Percentiles rank a stretch among this genome's conserved stretches.
Conservation (phyloP, 2,113 vertebrate species). For the Psittacara wagleri region DNA sequence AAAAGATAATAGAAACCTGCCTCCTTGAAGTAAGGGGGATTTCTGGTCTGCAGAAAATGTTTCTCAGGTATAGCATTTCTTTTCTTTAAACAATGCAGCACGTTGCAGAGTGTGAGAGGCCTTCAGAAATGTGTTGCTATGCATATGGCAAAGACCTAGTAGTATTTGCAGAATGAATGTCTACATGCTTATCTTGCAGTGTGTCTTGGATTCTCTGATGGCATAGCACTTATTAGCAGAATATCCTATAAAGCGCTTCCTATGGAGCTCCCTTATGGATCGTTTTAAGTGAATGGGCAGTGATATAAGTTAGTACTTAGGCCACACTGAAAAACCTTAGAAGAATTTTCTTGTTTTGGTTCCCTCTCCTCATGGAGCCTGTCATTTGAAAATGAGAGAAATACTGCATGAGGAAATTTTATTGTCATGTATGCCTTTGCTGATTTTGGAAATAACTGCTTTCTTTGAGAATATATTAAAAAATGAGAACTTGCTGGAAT, state of each 20-base stretch:
- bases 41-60: background rate
- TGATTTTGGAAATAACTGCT: background rate
- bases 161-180: background rate
- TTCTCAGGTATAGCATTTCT: background rate
- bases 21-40: background rate
- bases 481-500: background rate
- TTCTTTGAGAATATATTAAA: background rate
- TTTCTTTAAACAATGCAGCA: constrained; percentile 37
- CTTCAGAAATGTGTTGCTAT: background rate
- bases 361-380: background rate
- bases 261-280: background rate
- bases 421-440: background rate
- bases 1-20: background rate
- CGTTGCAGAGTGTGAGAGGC: constrained; percentile 19
- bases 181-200: background rate
- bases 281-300: background rate
- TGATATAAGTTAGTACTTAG: background rate
- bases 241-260: background rate
- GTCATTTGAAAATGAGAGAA: background rate
- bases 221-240: background rate
- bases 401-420: background rate
- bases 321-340: background rate
- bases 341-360: background rate
- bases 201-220: background rate
- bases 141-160: background rate